Conservation (phyloP, 2,888 invertebrate genomes). For the Panopea generosa region DNA sequence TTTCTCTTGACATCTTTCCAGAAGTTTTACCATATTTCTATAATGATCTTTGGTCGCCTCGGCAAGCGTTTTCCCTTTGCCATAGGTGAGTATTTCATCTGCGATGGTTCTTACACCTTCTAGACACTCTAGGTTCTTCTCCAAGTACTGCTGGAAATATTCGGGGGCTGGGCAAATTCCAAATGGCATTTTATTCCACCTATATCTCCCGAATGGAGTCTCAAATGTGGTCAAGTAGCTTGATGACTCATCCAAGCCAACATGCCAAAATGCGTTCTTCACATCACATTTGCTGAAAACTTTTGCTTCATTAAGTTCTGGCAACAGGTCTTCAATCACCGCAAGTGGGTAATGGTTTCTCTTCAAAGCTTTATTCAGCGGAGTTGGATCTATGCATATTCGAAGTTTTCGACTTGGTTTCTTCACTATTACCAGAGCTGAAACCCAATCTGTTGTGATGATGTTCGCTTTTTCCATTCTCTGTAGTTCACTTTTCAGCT, state of each 20-base stretch:
- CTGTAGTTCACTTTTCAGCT: conserved; percentile 43
- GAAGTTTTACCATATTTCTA: conserved; percentile 28
- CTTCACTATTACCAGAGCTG: conserved; percentile 40
- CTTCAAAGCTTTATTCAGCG: conserved; percentile 39
- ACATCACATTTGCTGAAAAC: conserved; percentile 34
- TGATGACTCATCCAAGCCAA: conserved; percentile 53
- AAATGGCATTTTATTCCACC: conserved; percentile 62
- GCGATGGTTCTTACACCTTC: conserved; percentile 45
- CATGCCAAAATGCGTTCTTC: conserved; percentile 60
- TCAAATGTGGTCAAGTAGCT: conserved; percentile 61
- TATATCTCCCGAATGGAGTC: conserved; percentile 62
- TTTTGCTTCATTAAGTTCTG: conserved; percentile 20
- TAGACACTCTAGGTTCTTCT: conserved; percentile 46
- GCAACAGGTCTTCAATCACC: conserved; percentile 22
- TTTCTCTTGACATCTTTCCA: conserved; percentile 35
- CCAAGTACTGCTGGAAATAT: conserved; percentile 47
- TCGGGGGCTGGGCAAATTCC: conserved; percentile 60
- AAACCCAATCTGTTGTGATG: conserved; percentile 58
- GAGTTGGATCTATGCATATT: conserved; percentile 54
- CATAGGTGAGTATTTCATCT: conserved; percentile 61
- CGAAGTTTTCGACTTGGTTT: conserved; percentile 31
- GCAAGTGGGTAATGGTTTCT: conserved; percentile 28
- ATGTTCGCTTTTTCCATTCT: conserved; percentile 21
- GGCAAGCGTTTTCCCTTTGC: conserved; percentile 29
- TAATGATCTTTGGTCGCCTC: conserved; percentile 51